Percentiles rank a stretch among this genome's conserved stretches.
Conservation (phyloP, 2,797 vertebrate genomes). For the Neosilurus hyrtlii region DNA sequence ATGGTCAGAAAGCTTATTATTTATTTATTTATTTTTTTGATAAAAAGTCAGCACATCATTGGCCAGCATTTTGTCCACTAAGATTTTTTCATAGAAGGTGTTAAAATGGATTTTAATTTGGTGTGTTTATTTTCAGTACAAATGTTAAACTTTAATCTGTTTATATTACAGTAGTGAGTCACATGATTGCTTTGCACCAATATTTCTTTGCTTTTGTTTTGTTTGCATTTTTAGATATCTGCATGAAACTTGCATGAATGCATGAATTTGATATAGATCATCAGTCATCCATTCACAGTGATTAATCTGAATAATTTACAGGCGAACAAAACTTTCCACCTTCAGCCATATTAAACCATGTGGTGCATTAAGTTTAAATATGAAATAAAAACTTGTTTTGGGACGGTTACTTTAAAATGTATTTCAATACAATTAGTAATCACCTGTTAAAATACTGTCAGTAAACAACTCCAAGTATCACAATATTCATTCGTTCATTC, state of each 20-base stretch:
- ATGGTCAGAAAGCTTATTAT: no score
- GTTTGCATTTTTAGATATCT: not conserved
- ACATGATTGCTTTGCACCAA: not conserved
- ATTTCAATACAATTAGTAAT: no score
- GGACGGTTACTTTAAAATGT: no score
- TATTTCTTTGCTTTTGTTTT: not conserved
- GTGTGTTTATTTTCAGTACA: not conserved
- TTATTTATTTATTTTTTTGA: no score
- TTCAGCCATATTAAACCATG: not conserved
- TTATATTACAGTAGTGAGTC: not conserved
- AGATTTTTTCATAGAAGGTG: not conserved
- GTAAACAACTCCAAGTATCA: no score
- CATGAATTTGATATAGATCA: not conserved
- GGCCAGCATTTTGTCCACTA: not conserved
- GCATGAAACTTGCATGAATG: not conserved
- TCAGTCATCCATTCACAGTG: not conserved
- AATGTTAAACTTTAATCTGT: not conserved
- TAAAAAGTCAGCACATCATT: not conserved
- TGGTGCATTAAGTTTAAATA: not conserved
- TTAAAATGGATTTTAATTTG: not conserved
- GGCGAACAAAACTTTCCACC: no score
- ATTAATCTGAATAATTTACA: not conserved
- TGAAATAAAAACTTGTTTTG: not conserved
- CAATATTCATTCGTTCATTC: no score
- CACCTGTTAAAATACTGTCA: no score